Evolutionary conservation across 2,888 invertebrate species (phyloP), one percentile per base, ranked within the genome.

Genomic region (Neoscelio sp.): DNA sequence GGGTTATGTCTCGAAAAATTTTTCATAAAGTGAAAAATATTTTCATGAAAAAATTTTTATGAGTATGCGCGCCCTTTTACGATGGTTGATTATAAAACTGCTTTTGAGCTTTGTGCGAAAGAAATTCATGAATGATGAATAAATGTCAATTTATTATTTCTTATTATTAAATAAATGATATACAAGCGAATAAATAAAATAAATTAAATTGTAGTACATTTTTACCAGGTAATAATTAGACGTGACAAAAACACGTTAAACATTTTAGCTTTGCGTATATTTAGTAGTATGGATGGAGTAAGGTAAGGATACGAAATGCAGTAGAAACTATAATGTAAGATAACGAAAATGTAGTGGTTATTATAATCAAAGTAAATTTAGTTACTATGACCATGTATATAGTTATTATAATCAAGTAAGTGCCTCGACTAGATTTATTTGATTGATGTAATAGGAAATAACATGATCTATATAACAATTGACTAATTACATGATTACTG

Each of bases 301-400:
- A 20, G 35, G 40, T 48, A 58, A 70, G 58, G 48, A 38, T 48
- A 58, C 68, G 68, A 58, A 70, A 33, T n/a, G n/a, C n/a, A n/a
- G n/a, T n/a, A n/a, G n/a, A n/a, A n/a, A n/a, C n/a, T n/a, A n/a
- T 71, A 71, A 71, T 71, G 71, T 62, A 44, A 71, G 71, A 71
- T 71, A 71, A 71, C 71, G 71, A 71, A 71, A 71, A 71, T 71
- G 42, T 54, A 71, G 71, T 62, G 62, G 71, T 62, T 71, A 71
- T 71, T 71, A 71, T 71, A 71, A 71, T 71, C 71, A 71, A 62
- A 50, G 62, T 50, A 44, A 71, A 71, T 62, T 71, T 33, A 30
- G 58, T 70, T 70, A 30, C 35, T 46, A 33, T 40, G 50, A 52
- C 60, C 70, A 50, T 60, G 18, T 35, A 35, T 46, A 28, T 46